These are phyloP conservation scores for Mormoops blainvillei DNA, from an alignment of 2,113 vertebrate genomes.

Conservation along the genomic window DNA sequence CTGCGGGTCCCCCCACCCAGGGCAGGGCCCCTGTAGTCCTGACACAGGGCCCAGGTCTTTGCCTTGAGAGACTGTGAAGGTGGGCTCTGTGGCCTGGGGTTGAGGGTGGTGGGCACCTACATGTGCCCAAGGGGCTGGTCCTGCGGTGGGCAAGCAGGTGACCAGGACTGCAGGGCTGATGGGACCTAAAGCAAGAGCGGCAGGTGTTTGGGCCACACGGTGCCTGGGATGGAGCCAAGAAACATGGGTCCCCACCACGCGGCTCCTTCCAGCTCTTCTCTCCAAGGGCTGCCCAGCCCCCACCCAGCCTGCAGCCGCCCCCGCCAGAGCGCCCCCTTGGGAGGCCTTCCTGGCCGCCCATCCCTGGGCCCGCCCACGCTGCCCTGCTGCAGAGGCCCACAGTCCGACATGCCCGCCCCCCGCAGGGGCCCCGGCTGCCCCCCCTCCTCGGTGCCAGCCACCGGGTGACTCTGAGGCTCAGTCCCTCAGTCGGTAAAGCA, in stretches of 20 bases:
- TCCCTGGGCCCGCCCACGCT: fast-evolving
- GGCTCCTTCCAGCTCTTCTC: fast-evolving
- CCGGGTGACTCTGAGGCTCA: neutral
- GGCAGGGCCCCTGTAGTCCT: too few relatives aligned
- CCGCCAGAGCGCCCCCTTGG: neutral
- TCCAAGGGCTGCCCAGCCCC: neutral
- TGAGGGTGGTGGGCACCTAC: too few relatives aligned
- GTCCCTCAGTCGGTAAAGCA: fast-evolving
- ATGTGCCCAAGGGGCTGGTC: too few relatives aligned
- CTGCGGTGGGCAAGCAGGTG: neutral
- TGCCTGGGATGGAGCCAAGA: too few relatives aligned
- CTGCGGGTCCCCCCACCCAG: too few relatives aligned
- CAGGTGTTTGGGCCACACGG: neutral
- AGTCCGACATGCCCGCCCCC: fast-evolving
- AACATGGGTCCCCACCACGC: fast-evolving
- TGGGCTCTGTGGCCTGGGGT: too few relatives aligned
- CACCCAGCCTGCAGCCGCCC: neutral
- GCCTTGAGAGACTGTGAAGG: too few relatives aligned
- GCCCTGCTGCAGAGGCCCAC: neutral
- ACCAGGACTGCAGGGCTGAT: neutral
- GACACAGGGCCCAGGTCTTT: too few relatives aligned
- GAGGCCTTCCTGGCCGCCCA: fast-evolving
- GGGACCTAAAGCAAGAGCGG: too few relatives aligned
- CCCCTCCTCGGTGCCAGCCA: neutral
- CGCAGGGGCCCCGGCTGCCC: neutral